Evolutionary conservation across 2,797 vertebrate genomes (phyloP).

Genomic region (Tangara arthus): DNA sequence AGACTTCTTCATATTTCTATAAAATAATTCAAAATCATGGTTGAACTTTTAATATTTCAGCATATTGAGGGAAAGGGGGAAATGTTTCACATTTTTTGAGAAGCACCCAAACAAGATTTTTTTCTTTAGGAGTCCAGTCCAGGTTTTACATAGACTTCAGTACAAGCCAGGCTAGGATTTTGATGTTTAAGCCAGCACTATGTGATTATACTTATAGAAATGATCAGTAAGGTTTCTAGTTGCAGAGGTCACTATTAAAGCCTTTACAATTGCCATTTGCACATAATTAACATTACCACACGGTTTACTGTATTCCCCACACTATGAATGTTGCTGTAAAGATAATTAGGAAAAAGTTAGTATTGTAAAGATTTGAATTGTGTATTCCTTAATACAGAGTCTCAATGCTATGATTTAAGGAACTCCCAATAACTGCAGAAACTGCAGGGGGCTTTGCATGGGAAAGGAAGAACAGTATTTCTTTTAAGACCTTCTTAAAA

Average conservation of each 20-base stretch:
- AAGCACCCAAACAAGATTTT: not conserved
- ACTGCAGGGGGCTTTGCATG: not conserved
- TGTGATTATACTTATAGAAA: not conserved
- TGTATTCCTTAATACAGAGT: not conserved
- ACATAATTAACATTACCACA: not conserved
- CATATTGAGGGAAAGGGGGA: not conserved
- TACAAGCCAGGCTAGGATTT: not conserved
- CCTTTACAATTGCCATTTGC: conserved; percentile 25
- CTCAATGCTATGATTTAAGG: not conserved
- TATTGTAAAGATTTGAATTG: conserved; percentile 1
- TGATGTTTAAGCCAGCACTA: not conserved
- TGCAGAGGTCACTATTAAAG: conserved; percentile 15
- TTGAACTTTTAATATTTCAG: not conserved
- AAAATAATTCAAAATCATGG: not conserved
- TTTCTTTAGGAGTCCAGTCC: not conserved
- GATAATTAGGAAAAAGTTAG: not conserved
- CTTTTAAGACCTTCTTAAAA: not conserved
- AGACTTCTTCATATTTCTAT: not conserved
- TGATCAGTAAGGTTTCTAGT: conserved; percentile 1
- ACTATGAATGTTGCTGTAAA: not conserved
- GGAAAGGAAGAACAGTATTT: not conserved
- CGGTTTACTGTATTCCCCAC: not conserved
- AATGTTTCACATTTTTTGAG: not conserved
- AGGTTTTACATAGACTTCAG: not conserved
- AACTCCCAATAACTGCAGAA: not conserved